Conservation (phyloP, 37 sponge, comb jelly and placozoan species). For the Halisarca cf. caerulea region DNA sequence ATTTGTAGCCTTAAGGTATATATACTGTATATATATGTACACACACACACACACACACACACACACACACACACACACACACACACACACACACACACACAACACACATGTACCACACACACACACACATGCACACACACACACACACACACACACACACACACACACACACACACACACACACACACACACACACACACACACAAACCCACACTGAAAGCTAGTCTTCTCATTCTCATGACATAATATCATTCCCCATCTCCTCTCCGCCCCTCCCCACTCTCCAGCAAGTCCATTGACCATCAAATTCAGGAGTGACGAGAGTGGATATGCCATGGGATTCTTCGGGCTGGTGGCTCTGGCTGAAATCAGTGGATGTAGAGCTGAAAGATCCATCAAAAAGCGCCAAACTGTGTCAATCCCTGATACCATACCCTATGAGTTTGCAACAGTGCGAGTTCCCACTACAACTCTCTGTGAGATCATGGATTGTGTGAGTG, state of each 20-base stretch:
- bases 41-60: not conserved
- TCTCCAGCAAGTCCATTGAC: not conserved
- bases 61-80: not conserved
- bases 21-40: not conserved
- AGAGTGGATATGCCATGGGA: not conserved
- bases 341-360: not conserved
- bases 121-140: too few relatives aligned
- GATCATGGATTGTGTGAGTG: not conserved
- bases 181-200: too few relatives aligned
- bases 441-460: not conserved
- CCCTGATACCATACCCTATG: too few relatives aligned
- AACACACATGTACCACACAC: not conserved
- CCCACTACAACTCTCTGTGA: not conserved
- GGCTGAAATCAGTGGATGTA: not conserved
- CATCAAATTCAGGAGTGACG: not conserved
- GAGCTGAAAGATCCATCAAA: not conserved
- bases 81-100: conserved; percentile 19
- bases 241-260: not conserved
- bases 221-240: not conserved
- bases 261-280: not conserved
- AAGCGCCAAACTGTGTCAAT: not conserved
- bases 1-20: too few relatives aligned
- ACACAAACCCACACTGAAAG: too few relatives aligned
- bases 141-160: too few relatives aligned
- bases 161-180: too few relatives aligned